A percentile compares a stretch with the other conserved stretches of the same genome.
These are phyloP conservation scores for Leucania comma DNA, from an alignment of 2,888 invertebrate genomes.

Conservation along the genomic window DNA sequence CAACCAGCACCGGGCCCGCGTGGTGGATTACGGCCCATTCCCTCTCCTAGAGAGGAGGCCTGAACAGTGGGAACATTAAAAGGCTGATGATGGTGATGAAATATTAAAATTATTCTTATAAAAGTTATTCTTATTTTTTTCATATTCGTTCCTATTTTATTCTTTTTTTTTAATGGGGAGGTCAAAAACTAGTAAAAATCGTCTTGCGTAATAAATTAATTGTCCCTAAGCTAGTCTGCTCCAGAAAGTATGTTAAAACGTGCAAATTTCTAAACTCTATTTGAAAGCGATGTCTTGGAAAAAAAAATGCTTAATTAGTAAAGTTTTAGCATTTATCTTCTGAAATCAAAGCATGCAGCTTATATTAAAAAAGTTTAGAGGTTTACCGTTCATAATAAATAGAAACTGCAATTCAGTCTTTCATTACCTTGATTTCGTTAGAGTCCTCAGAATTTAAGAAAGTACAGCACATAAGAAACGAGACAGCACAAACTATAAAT, in stretches of 20 bases:
- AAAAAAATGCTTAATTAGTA: slow-evolving; percentile 28
- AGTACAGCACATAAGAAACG: neutral
- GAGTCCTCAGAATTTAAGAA: neutral
- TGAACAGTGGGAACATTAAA: too few species aligned
- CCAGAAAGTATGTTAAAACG: slow-evolving; percentile 35
- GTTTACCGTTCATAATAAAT: neutral
- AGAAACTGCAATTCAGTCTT: neutral
- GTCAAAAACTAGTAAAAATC: too few species aligned
- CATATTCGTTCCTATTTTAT: too few species aligned
- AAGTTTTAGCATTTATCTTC: slow-evolving; percentile 33
- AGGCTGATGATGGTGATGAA: too few species aligned
- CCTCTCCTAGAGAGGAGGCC: too few species aligned
- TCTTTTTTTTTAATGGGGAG: too few species aligned
- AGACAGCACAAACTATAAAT: neutral
- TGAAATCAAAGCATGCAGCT: slow-evolving; percentile 31
- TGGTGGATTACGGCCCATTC: too few species aligned
- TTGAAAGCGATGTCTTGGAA: slow-evolving; percentile 19
- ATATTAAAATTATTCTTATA: too few species aligned
- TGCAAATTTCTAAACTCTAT: slow-evolving; percentile 33
- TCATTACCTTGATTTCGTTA: neutral
- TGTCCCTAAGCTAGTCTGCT: slow-evolving; percentile 26
- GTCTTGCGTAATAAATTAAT: too few species aligned
- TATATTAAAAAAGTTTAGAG: slow-evolving; percentile 15
- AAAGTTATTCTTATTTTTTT: too few species aligned
- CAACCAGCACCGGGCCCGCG: too few species aligned